A percentile compares a stretch with the other conserved stretches of the same genome.
Evolutionary conservation across 1,140 invertebrate species (phyloP).

Genomic region (Drosophila parvula): DNA sequence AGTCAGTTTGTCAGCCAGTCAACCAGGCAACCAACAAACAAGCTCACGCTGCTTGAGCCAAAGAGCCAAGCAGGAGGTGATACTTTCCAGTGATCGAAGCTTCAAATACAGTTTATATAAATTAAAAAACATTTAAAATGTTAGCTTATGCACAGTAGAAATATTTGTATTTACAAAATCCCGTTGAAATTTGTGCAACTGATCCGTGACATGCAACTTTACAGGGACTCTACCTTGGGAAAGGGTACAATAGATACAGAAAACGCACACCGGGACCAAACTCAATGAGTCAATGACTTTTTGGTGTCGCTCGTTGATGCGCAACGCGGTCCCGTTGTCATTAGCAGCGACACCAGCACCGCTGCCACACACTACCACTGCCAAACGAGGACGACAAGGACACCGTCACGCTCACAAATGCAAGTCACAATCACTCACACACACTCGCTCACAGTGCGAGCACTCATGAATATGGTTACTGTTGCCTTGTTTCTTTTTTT

Average conservation of each 20-base stretch:
- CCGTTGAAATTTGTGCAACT: background rate
- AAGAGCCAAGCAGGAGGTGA: background rate
- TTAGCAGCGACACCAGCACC: conserved; percentile 72
- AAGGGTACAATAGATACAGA: conserved; percentile 28
- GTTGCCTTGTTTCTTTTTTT: conserved; percentile 47
- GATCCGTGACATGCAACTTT: no score
- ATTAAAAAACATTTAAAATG: background rate
- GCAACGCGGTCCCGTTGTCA: conserved; percentile 75
- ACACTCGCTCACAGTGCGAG: conserved; percentile 10
- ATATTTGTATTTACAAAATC: background rate
- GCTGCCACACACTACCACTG: conserved; percentile 6
- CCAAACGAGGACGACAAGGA: conserved; percentile 12
- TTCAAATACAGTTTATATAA: background rate
- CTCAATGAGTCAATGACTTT: conserved; percentile 82
- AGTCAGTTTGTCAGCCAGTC: conserved; percentile 29
- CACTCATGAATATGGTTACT: conserved; percentile 44
- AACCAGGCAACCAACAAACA: conserved; percentile 64
- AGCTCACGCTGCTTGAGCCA: conserved; percentile 63
- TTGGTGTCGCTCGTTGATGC: conserved; percentile 79
- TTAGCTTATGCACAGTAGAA: no score
- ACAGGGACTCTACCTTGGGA: background rate
- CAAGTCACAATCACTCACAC: conserved; percentile 18
- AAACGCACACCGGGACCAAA: conserved; percentile 40
- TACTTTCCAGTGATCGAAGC: background rate
- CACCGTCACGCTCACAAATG: conserved; percentile 43